Conservation (phyloP, 1,140 invertebrate species). For the Mactra quadrangularis region DNA sequence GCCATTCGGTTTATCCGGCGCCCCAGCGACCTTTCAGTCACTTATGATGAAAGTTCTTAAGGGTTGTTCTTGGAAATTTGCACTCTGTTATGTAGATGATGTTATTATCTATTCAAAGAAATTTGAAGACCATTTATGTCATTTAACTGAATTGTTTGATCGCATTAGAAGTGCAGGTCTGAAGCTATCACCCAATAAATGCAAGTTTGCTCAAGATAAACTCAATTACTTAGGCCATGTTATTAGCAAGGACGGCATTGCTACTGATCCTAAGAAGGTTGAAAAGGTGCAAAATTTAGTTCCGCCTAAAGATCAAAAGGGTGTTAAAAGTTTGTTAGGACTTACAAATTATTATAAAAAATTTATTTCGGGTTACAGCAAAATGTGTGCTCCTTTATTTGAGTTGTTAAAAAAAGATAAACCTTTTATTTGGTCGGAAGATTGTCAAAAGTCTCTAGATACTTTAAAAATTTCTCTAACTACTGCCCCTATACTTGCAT, state of each 20-base stretch:
- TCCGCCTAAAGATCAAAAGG: conserved; percentile 3
- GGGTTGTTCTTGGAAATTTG: conserved; percentile 33
- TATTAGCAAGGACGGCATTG: conserved; percentile 24
- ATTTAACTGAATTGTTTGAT: conserved; percentile 78
- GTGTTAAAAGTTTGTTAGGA: conserved; percentile 79
- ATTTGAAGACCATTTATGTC: conserved; percentile 82
- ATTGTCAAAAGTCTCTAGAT: conserved; percentile 56
- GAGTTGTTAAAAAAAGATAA: conserved; percentile 81
- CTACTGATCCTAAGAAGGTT: conserved; percentile 58
- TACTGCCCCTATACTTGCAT: conserved; percentile 54
- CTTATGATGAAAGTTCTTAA: conserved; percentile 81
- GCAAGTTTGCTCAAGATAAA: conserved; percentile 74
- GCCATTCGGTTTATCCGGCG: conserved; percentile 79
- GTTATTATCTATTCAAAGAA: conserved; percentile 69
- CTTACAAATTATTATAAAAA: conserved; percentile 80
- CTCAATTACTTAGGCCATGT: conserved; percentile 53
- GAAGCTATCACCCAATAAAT: conserved; percentile 83
- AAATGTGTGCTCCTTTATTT: conserved; percentile 77
- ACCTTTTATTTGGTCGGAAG: conserved; percentile 55
- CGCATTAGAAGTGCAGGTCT: conserved; percentile 79
- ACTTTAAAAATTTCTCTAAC: conserved; percentile 46
- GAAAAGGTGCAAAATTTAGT: conserved; percentile 75
- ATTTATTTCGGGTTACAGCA: conserved; percentile 70
- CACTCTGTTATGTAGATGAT: conserved; percentile 56
- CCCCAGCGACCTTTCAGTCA: conserved; percentile 83